Conservation (phyloP, 2,113 vertebrate species). For the Pelmatolapia mariae region DNA sequence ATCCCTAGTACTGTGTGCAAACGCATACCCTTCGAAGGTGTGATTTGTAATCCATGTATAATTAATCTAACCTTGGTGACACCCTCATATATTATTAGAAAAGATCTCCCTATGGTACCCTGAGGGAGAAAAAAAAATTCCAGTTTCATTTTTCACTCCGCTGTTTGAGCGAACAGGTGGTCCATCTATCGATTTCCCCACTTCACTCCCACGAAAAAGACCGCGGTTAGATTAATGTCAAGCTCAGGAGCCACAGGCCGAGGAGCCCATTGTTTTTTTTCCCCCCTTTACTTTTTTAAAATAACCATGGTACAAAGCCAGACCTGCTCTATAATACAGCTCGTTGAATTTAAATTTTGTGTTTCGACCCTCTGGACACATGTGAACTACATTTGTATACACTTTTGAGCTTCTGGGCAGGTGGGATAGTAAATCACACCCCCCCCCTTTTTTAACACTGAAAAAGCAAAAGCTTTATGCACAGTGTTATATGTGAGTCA, state of each 20-base stretch:
- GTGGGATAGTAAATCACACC: not conserved
- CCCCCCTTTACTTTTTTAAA: not conserved
- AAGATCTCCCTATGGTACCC: slow-evolving; percentile 67
- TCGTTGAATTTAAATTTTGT: slow-evolving; percentile 11
- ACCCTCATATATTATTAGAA: slow-evolving; percentile 78
- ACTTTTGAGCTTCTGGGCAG: slow-evolving; percentile 11
- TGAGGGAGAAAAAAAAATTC: slow-evolving; percentile 29
- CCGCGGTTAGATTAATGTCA: slow-evolving; percentile 59
- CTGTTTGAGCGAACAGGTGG: slow-evolving; percentile 69
- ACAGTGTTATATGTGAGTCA: not conserved
- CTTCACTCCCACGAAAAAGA: slow-evolving; percentile 52
- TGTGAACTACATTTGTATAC: not conserved
- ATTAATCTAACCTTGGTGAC: slow-evolving; percentile 76
- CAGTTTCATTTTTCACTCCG: slow-evolving; percentile 72
- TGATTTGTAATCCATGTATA: slow-evolving; percentile 70
- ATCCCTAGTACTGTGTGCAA: slow-evolving; percentile 10
- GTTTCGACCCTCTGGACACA: not conserved
- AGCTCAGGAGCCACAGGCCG: slow-evolving; percentile 47
- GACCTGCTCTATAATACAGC: not conserved
- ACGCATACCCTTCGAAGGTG: slow-evolving; percentile 15
- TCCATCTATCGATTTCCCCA: slow-evolving; percentile 64
- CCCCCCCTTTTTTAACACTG: not conserved
- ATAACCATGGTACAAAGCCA: slow-evolving; percentile 18
- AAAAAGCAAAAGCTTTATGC: slow-evolving; percentile 14
- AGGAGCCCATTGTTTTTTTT: not conserved